Evolutionary conservation across 2,797 vertebrate species (phyloP).

Genomic region (Xiphorhynchus erythropygius): DNA sequence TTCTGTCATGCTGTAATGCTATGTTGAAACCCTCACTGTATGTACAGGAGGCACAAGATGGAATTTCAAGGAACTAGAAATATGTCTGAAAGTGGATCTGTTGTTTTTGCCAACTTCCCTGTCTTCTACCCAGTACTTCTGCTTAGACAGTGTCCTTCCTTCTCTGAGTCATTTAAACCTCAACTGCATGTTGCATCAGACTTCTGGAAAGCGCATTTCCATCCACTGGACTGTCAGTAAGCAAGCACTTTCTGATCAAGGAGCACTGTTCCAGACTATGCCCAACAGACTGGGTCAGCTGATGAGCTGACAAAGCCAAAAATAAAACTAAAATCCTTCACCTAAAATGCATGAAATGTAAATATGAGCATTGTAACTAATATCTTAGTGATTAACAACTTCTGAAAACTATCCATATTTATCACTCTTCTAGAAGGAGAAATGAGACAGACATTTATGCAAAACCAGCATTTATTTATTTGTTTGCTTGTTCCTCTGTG

Average conservation of each 20-base stretch:
- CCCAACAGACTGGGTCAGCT: background rate
- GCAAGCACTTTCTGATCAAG: background rate
- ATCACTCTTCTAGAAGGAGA: background rate
- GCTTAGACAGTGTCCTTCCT: background rate
- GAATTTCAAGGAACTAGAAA: background rate
- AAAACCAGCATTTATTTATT: background rate
- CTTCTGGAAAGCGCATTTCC: background rate
- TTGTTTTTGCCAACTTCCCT: background rate
- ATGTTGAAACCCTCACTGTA: background rate
- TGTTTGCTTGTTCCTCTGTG: background rate
- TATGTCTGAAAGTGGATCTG: background rate
- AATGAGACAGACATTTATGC: background rate
- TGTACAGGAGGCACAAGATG: background rate
- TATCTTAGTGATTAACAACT: background rate
- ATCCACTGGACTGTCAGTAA: background rate
- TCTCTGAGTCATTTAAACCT: background rate
- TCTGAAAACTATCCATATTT: background rate
- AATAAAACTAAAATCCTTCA: background rate
- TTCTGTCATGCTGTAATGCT: background rate
- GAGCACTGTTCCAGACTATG: background rate
- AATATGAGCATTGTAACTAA: background rate
- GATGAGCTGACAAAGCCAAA: background rate
- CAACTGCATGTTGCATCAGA: background rate
- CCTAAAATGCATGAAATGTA: background rate
- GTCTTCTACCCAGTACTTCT: background rate